Base-by-base conservation (phyloP, 1,140 invertebrate species). In the Drosophila fuyamai region DNA sequence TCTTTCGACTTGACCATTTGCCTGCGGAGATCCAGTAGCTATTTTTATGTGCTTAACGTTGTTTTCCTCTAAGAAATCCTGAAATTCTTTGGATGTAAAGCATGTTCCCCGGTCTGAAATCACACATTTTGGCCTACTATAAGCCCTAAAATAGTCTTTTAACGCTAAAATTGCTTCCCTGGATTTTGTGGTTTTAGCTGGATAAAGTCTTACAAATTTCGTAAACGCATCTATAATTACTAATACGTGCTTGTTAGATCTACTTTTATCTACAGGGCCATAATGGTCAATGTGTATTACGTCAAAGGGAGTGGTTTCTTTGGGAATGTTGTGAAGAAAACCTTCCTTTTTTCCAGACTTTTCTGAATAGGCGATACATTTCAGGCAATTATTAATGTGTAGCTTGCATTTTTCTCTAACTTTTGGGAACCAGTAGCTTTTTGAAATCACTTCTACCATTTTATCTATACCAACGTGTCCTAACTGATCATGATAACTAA, bases 231-330 rank as follows among this genome's bases (percentile, higher is more conserved):
- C 29, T 35, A 58, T 47, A n/a, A 58, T 7, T 2, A 58, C 56
- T 35, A n/a, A 58, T 1, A 63, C 18, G 29, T 63, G 16, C 18
- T 63, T 63, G 6, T 56, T 55, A 0, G 40, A 12, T 12, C 41
- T 23, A 16, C 16, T 56, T 23, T 35, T 56, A 9, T 56, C 18
- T 5, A 38, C 51, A 23, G 51, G 32, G 12, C 51, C 51, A 44
- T 44, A 63, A 8, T 55, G 50, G 7, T 55, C 29, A 10, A 55
- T 55, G 9, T 35, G 29, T 38, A 38, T 38, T 12, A 38, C 36
- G 10, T 38, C 1, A 38, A 38, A 38, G 12, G 36, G 10, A 16
- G n/a, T 14, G 4, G 10, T 53, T 16, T 10, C 14, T 35, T 53
- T 53, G 29, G 14, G 50, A 12, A 36, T 53, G 10, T 35, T 53